Evolutionary conservation across 1,140 invertebrate genomes (phyloP).

Genomic region (Harpegnathos saltator): DNA sequence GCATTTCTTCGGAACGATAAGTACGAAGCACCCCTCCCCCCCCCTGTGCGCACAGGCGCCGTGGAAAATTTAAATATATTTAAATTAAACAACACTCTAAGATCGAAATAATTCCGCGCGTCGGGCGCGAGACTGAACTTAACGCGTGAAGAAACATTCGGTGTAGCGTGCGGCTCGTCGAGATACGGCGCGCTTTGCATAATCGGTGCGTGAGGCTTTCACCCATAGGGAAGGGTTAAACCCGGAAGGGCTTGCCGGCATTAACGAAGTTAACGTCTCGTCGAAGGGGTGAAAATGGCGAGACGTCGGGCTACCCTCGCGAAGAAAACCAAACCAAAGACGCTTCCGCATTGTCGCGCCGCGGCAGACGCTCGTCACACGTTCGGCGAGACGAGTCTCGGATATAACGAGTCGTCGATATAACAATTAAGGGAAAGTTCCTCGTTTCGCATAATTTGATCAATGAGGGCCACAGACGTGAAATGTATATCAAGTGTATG

Average conservation of each 20-base stretch:
- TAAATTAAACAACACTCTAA: constrained; percentile 29
- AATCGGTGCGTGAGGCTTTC: constrained; percentile 45
- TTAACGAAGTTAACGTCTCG: constrained; percentile 67
- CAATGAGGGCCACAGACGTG: no score
- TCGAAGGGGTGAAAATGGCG: constrained; percentile 51
- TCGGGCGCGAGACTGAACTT: neutral
- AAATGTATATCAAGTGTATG: no score
- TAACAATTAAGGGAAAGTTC: neutral
- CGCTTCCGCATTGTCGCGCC: constrained; percentile 53
- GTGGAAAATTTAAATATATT: constrained; percentile 5
- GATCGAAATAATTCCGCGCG: constrained; percentile 11
- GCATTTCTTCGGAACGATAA: no score
- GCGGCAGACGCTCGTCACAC: constrained; percentile 21
- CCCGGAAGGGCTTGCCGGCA: constrained; percentile 34
- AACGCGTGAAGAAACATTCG: constrained; percentile 38
- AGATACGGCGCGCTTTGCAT: constrained; percentile 51
- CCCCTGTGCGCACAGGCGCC: neutral
- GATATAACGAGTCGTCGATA: constrained; percentile 57
- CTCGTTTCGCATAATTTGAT: no score
- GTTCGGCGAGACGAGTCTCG: constrained; percentile 40
- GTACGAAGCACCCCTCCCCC: no score
- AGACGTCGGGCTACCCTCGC: constrained; percentile 15
- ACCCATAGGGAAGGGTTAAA: constrained; percentile 39
- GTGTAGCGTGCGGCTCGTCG: constrained; percentile 28
- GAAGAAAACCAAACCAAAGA: constrained; percentile 56